Evolutionary conservation across 1,140 invertebrate genomes (phyloP), one percentile per base, ranked within the genome.

Genomic region (Bicyclus anynana): DNA sequence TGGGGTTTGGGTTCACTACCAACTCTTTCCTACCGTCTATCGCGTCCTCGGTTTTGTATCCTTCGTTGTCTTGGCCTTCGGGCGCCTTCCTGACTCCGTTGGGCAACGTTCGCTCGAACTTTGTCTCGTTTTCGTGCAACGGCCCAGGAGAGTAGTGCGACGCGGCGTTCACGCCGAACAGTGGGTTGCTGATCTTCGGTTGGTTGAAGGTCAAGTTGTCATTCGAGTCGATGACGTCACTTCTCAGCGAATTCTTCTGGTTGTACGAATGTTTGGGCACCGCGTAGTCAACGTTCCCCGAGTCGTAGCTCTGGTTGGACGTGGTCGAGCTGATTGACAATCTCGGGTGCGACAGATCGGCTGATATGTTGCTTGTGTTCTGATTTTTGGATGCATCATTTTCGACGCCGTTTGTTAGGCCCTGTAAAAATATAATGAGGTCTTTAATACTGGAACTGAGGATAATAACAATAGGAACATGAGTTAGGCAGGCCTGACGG

Each of bases 11-110:
- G 57, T 53, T 72, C 59, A 79, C 70, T 29, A 87, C 61, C 57
- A 85, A 55, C 53, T 88, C 84, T 79, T 89, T 87, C 76, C 84
- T 83, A 77, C 84, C 91, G 87, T 92, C 91, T 70, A 91, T 82
- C 40, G 89, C 87, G 74, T 93, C 91, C 76, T 92, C 91, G 49
- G 85, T 83, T 64, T 91, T 81, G 69, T 90, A 91, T 26, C 91
- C 91, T 65, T 95, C 94, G 75, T 94, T 93, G 72, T 95, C 94
- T 77, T 95, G 94, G 33, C 94, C 94, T 65, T 95, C 94, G 1
- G 94, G 94, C 20, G 93, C 93, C 84, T 91, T 92, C 12, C 93
- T 82, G 14, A 90, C 71, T 16, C 89, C 89, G 62, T 89, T 89
- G 6, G 84, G 79, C 61, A 87, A 33, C 58, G 40, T 9, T 10